phyloP scores from a whole-genome alignment of 2,797 vertebrate species.

The Diplodus sargus region DNA sequence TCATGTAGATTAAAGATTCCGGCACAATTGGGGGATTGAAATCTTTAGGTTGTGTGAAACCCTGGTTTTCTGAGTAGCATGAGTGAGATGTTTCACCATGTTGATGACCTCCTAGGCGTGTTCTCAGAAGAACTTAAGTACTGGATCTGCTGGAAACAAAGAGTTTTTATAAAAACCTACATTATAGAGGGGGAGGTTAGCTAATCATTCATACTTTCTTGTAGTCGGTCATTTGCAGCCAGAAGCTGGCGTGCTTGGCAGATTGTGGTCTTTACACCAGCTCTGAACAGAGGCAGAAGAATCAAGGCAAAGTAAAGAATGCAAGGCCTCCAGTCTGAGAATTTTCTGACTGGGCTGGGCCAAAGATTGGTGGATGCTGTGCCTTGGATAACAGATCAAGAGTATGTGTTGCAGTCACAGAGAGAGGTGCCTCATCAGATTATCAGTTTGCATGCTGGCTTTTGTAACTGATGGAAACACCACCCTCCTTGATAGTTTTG shows the following conservation, averaged over 20 bases:
- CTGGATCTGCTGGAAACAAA: not conserved
- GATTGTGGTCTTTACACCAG: not conserved
- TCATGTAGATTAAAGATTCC: slow-evolving; percentile 16
- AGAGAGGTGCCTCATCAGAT: not conserved
- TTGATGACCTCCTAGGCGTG: not conserved
- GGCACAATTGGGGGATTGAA: not conserved
- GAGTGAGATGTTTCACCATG: not conserved
- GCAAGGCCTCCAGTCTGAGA: not conserved
- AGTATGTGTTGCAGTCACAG: not conserved
- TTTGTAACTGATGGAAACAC: not conserved
- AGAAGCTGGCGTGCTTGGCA: not conserved
- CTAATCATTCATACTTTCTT: not conserved
- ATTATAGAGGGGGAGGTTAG: too few species aligned
- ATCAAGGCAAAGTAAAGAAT: not conserved
- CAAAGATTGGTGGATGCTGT: not conserved
- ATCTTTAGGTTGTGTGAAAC: not conserved
- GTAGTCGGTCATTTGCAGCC: not conserved
- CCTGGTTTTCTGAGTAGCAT: not conserved
- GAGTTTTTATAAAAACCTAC: too few species aligned
- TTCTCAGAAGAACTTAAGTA: not conserved
- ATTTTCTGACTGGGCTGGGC: not conserved
- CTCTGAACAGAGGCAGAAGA: not conserved
- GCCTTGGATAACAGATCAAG: not conserved
- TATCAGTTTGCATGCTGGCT: not conserved
- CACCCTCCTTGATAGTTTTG: not conserved